Evolutionary conservation across 2,888 invertebrate species (phyloP).

Genomic region (Biston stratarius): DNA sequence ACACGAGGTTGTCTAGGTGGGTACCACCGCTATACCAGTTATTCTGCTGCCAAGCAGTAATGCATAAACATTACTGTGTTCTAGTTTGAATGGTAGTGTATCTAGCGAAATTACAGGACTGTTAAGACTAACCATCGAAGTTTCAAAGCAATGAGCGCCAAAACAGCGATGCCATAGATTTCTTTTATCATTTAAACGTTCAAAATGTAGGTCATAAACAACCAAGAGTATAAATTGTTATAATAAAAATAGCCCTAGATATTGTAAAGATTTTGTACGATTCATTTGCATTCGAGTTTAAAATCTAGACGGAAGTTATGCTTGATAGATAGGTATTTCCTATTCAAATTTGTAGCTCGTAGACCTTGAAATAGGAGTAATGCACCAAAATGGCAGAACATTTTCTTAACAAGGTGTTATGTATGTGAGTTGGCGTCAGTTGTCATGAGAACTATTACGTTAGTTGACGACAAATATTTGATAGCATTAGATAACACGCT

Average conservation of each 20-base stretch:
- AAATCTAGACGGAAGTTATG: conserved; percentile 8
- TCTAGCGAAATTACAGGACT: no score
- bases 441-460: conserved; percentile 43
- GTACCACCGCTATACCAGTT: no score
- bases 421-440: conserved; percentile 33
- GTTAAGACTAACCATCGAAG: no score
- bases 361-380: conserved; percentile 18
- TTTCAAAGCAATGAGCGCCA: no score
- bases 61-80: no score
- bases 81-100: no score
- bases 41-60: no score
- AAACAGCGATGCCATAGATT: no score
- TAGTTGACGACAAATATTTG: conserved; percentile 41
- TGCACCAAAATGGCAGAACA: conserved; percentile 22
- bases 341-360: conserved; percentile 14
- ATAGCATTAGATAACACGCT: conserved; percentile 39
- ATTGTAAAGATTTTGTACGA: not conserved
- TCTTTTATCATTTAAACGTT: no score
- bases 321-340: conserved; percentile 14
- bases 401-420: conserved; percentile 37
- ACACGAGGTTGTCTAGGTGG: no score
- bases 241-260: not conserved
- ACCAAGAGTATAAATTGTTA: no score
- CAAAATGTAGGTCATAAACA: no score
- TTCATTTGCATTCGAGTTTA: not conserved